Percentiles rank a stretch among this genome's conserved stretches.
Conservation (phyloP, 2,113 vertebrate genomes). For the Etheostoma spectabile region DNA sequence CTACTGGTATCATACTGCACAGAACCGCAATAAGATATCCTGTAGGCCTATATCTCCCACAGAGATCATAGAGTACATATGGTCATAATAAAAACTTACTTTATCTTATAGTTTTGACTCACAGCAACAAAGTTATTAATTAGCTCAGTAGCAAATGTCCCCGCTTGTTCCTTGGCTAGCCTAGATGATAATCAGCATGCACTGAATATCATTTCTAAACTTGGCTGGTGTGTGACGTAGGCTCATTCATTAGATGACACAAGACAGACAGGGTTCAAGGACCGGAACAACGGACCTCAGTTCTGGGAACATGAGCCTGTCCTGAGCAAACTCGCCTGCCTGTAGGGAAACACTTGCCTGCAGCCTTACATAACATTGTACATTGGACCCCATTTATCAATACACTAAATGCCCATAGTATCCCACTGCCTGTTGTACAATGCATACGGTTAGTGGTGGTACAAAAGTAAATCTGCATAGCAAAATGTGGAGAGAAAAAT, state of each 20-base stretch:
- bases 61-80: conserved; percentile 15
- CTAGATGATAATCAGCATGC: conserved; percentile 25
- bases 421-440: conserved; percentile 22
- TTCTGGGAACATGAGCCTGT: conserved; percentile 14
- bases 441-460: conserved; percentile 40
- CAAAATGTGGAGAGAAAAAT: conserved; percentile 69
- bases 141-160: conserved; percentile 30
- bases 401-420: conserved; percentile 17
- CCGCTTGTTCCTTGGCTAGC: background rate
- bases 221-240: conserved; percentile 3
- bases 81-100: conserved; percentile 13
- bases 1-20: background rate
- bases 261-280: conserved; percentile 7
- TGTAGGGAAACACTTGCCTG: background rate
- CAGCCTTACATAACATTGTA: conserved; percentile 39
- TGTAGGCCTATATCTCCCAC: conserved; percentile 5
- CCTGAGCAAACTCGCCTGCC: conserved; percentile 29
- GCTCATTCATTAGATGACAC: conserved; percentile 4
- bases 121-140: background rate
- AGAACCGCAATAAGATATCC: conserved; percentile 12
- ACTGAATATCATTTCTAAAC: conserved; percentile 14
- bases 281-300: conserved; percentile 4
- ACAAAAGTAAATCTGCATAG: conserved; percentile 76
- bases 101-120: conserved; percentile 4
- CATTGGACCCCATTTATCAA: conserved; percentile 35